Evolutionary conservation across 1,140 invertebrate genomes (phyloP), one percentile per base, ranked within the genome.

Genomic region (Drosophila obscura): DNA sequence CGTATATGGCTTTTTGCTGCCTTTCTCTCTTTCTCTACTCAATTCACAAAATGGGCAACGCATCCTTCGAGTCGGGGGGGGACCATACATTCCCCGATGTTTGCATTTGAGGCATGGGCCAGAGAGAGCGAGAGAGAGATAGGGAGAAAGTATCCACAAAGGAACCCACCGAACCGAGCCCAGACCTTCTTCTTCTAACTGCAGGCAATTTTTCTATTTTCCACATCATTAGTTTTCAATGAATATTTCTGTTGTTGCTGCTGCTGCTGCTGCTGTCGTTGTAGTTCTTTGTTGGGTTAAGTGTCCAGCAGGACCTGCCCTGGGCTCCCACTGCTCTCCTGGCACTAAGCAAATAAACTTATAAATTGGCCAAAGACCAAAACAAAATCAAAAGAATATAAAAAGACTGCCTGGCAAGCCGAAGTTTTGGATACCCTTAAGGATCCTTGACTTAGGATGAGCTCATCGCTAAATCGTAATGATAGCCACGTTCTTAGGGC

Each of bases 201-300:
- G 78, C 82, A 87, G 82, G 78, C 78, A 82, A 87, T 87, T 79
- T 87, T 87, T 87, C 78, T 87, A 87, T 88, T 87, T 87, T 87
- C 79, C 79, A 79, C 82, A 87, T 87, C 82, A 88, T 87, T 87
- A 87, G 83, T 88, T 87, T 82, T 82, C 78, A 85, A 85, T 87
- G 82, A 81, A 82, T 87, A 87, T 87, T 80, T 48, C 69, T 66
- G 52, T 57, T 77, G 65, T 22, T 66, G 45, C 41, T 72, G 51
- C 41, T 60, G 16, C 43, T 62, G n/a, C 24, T 22, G 13, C n/a
- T 52, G 28, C 35, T 69, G 15, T 24, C 45, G 5, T 31, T 60
- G 28, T 46, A 52, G 53, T 52, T 65, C 16, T 62, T 55, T 46
- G 53, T 57, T 64, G 81, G 80, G 80, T 73, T 84, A 84, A 84